Conservation (phyloP, 2,888 invertebrate species). For the Pristionchus fissidentatus region DNA sequence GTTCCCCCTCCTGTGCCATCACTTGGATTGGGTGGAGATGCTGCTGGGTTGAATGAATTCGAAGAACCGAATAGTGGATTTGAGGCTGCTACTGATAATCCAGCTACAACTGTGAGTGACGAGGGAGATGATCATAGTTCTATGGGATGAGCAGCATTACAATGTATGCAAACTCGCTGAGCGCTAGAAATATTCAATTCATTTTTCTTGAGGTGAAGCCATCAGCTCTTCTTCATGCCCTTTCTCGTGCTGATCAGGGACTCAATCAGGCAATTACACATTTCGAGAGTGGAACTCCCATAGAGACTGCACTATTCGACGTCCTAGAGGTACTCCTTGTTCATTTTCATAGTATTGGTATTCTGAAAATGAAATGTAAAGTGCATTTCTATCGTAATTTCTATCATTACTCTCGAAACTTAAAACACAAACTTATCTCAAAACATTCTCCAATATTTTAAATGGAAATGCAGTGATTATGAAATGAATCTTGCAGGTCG, state of each 20-base stretch:
- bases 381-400: not conserved
- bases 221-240: conserved; percentile 71
- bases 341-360: not conserved
- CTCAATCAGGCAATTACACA: conserved; percentile 74
- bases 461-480: too few species aligned
- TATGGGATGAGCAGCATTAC: too few species aligned
- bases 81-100: conserved; percentile 65
- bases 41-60: conserved; percentile 61
- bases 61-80: conserved; percentile 55
- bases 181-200: not conserved
- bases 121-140: not conserved
- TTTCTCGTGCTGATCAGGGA: conserved; percentile 72
- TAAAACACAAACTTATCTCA: too few species aligned
- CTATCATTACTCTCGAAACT: not conserved
- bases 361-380: not conserved
- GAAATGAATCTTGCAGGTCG: conserved; percentile 63
- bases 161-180: not conserved
- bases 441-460: too few species aligned
- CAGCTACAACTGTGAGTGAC: conserved; percentile 62
- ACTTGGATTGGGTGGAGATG: conserved; percentile 68
- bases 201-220: conserved; percentile 59
- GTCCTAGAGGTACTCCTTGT: conserved; percentile 66
- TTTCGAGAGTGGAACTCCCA: conserved; percentile 73
- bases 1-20: conserved; percentile 69
- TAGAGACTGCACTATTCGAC: conserved; percentile 73